Evolutionary conservation across 1,140 invertebrate genomes (phyloP), one percentile per base, ranked within the genome.

Genomic region (Cyclargus thomasi): DNA sequence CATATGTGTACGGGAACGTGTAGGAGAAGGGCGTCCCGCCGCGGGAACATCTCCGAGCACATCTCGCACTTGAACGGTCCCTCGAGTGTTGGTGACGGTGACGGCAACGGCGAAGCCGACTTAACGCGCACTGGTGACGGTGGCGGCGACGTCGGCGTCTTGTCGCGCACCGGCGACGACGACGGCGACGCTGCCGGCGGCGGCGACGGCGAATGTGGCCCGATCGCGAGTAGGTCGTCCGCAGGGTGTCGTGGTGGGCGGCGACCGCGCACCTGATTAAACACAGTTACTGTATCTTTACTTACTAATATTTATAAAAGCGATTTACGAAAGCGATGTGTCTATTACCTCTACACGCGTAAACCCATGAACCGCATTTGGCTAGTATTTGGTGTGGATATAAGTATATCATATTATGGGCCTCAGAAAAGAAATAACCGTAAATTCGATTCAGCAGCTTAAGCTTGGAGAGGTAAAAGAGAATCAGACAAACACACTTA

Each of bases 1-100:
- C 94, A 96, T 90, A 96, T 96, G 83, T 96, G 95, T 78, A 96
- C 93, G 17, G 95, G 94, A 68, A 96, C 95, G 83, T 96, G 95
- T 2, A 94, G 91, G 55, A 96, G 83, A 11, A 96, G 87, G 69
- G 95, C 94, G 53, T 94, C 93, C 53, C 95, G 92, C 70, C 94
- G 93, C 1, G 92, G 90, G 83, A 96, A 96, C 63, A 94, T 92
- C 68, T 93, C 92, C n/a, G 93, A 92, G 79, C 95, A 96, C 94
- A 96, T 96, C 81, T 96, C 95, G 79, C 95, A 96, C 63, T 93
- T 94, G 76, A 91, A 93, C 20, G 91, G 80, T 8, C 82, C 87
- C 16, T 70, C 74, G 53, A 68, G 65, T 23, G 67, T 20, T 4
- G 55, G 16, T 16, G 70, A 53, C 21, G 67, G 53, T 17, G 57